Evolutionary conservation across 1,140 invertebrate species (phyloP).

Genomic region (Tetramorium parvispinum): DNA sequence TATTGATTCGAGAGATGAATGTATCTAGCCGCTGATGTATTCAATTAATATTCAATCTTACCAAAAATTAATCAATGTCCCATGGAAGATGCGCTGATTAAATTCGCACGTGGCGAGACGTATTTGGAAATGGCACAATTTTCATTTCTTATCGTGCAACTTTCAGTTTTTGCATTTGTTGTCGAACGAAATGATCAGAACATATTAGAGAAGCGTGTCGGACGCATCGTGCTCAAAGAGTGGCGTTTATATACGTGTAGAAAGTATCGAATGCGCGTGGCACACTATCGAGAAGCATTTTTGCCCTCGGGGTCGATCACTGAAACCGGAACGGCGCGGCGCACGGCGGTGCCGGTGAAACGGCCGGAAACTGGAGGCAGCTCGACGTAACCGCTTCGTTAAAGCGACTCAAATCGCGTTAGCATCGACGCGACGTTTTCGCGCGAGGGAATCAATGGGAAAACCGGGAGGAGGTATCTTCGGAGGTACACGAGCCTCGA

Average conservation of each 20-base stretch:
- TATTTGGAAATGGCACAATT: neutral
- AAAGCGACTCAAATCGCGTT: constrained; percentile 26
- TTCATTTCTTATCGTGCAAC: neutral
- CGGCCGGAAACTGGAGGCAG: constrained; percentile 8
- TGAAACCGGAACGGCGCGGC: constrained; percentile 36
- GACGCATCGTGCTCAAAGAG: neutral
- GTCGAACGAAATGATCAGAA: neutral
- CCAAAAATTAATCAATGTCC: neutral
- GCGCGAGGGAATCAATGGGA: neutral
- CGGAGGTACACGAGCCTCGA: neutral
- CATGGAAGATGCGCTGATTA: neutral
- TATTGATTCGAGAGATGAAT: neutral
- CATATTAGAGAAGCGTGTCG: neutral
- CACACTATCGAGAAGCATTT: constrained; percentile 54
- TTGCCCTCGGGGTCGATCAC: constrained; percentile 38
- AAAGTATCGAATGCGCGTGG: constrained; percentile 45
- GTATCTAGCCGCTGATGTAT: neutral
- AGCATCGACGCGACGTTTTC: constrained; percentile 6
- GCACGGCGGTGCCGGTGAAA: neutral
- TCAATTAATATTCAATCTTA: neutral
- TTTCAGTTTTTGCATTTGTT: neutral
- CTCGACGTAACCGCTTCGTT: neutral
- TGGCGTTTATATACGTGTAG: neutral
- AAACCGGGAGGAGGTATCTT: neutral
- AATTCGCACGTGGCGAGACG: neutral